phyloP scores from a whole-genome alignment of 2,113 vertebrate genomes.

The Cyanistes caeruleus region DNA sequence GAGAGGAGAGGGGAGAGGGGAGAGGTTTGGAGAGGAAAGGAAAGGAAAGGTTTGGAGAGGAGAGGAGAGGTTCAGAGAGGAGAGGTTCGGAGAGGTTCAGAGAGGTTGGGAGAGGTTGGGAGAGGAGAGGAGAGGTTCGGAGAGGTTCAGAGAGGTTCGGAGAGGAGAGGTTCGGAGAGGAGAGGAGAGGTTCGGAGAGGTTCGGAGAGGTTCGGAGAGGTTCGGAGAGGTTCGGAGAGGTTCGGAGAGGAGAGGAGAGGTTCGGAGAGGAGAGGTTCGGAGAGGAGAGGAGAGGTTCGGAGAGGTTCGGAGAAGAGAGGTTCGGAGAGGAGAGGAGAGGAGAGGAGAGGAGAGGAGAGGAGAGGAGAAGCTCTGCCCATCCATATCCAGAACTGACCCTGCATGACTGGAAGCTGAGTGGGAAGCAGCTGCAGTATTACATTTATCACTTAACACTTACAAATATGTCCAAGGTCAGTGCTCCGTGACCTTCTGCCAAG shows the following conservation, averaged over 20 bases:
- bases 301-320: not conserved
- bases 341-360: not conserved
- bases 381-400: not conserved
- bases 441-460: not conserved
- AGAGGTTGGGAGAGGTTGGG: too few species aligned
- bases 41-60: too few species aligned
- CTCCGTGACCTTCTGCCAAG: not conserved
- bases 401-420: not conserved
- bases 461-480: not conserved
- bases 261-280: too few species aligned
- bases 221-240: too few species aligned
- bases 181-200: too few species aligned
- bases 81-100: too few species aligned
- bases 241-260: not conserved
- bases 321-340: not conserved
- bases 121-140: too few species aligned
- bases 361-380: not conserved
- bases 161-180: too few species aligned
- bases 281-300: not conserved
- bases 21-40: too few species aligned
- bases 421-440: slow-evolving; percentile 4
- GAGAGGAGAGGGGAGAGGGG: not conserved
- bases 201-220: too few species aligned
- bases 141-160: too few species aligned
- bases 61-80: too few species aligned